Evolutionary conservation across 1,140 invertebrate species (phyloP).

Genomic region (Panulirus ornatus): DNA sequence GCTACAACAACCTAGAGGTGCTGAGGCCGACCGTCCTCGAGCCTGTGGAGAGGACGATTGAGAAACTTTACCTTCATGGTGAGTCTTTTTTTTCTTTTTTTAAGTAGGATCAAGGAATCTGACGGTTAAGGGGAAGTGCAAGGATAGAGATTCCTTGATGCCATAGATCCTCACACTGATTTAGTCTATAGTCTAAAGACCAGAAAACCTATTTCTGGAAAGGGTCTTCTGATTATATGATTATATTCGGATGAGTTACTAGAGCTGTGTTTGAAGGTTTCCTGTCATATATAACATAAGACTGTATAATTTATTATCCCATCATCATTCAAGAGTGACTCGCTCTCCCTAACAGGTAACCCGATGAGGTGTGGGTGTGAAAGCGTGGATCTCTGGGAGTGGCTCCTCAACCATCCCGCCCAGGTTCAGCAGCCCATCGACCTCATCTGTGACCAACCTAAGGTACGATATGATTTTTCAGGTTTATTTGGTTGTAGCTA

Average conservation of each 20-base stretch:
- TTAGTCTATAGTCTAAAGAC: too few species aligned
- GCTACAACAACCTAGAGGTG: conserved; percentile 87
- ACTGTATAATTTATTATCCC: too few species aligned
- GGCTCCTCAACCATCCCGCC: conserved; percentile 91
- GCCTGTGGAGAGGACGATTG: conserved; percentile 60
- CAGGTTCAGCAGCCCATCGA: conserved; percentile 78
- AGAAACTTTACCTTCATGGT: conserved; percentile 52
- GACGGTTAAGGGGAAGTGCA: too few species aligned
- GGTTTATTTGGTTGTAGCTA: neutral
- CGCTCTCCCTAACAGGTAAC: conserved; percentile 84
- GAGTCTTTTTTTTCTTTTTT: conserved; percentile 11
- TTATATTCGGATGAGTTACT: too few species aligned
- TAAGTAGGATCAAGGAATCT: too few species aligned
- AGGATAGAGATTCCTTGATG: too few species aligned
- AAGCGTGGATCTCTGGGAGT: conserved; percentile 91
- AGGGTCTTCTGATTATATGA: too few species aligned
- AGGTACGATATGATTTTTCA: conserved; percentile 46
- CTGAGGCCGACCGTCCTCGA: conserved; percentile 57
- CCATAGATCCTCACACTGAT: too few species aligned
- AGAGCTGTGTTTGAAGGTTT: too few species aligned
- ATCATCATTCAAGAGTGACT: too few species aligned
- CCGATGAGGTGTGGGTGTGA: conserved; percentile 90
- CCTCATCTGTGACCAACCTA: conserved; percentile 60
- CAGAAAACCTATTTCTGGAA: too few species aligned
- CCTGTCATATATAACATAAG: too few species aligned